Percentiles rank a stretch among this genome's conserved stretches.
These are phyloP conservation scores for Leptogaster cylindrica DNA, from an alignment of 2,888 invertebrate species.

Conservation along the genomic window DNA sequence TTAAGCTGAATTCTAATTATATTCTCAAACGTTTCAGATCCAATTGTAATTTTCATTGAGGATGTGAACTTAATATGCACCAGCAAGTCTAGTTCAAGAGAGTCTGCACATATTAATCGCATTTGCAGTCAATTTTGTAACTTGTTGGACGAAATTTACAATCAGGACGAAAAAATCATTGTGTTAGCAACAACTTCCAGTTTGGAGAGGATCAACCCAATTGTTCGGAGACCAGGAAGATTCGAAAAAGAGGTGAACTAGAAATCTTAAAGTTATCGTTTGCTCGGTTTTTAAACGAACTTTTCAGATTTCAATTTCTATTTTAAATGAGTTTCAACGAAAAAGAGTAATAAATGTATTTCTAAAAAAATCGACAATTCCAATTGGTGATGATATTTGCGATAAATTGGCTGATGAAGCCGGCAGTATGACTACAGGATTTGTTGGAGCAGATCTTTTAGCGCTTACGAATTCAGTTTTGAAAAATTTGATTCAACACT, in stretches of 20 bases:
- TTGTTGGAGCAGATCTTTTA: constrained; percentile 11
- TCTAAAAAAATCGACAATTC: not conserved
- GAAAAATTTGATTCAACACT: not conserved
- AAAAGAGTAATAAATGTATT: not conserved
- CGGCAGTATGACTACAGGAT: constrained; percentile 7
- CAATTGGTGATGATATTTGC: not conserved
- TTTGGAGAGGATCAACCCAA: constrained; percentile 62
- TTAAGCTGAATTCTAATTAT: too few relatives aligned
- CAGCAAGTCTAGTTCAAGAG: constrained; percentile 50
- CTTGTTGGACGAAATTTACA: constrained; percentile 63
- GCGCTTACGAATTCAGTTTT: not conserved
- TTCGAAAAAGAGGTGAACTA: constrained; percentile 65
- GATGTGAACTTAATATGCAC: constrained; percentile 63
- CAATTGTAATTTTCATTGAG: constrained; percentile 61
- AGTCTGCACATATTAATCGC: constrained; percentile 58
- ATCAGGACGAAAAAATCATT: constrained; percentile 56
- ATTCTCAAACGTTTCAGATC: constrained; percentile 52
- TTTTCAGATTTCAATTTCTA: constrained; percentile 9
- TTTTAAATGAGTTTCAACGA: not conserved
- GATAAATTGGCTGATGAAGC: not conserved
- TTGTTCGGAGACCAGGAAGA: constrained; percentile 64
- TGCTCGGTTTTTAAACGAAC: not conserved
- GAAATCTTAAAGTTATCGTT: not conserved
- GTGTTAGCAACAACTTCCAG: constrained; percentile 66
- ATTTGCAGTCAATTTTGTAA: constrained; percentile 62